These are phyloP conservation scores for Cinclus mexicanus DNA, from an alignment of 2,113 vertebrate species.

Conservation along the genomic window DNA sequence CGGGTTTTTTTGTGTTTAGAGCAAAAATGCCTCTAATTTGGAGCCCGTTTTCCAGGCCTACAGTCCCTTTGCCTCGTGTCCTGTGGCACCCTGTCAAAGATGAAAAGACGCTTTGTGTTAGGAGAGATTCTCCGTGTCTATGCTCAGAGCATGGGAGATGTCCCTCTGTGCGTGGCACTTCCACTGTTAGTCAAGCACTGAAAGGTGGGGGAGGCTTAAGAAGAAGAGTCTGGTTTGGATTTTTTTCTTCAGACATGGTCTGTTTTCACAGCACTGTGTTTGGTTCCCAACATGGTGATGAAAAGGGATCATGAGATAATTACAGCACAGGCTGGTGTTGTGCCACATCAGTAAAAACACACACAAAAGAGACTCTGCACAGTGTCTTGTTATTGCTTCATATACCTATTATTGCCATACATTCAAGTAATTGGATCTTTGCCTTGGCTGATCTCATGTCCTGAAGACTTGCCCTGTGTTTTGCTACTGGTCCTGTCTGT, in stretches of 20 bases:
- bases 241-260: not conserved
- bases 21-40: not conserved
- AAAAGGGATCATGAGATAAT: not conserved
- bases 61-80: not conserved
- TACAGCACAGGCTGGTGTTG: not conserved
- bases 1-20: not conserved
- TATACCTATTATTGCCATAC: not conserved
- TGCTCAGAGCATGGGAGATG: not conserved
- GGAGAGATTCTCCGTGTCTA: rapidly evolving
- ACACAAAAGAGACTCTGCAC: not conserved
- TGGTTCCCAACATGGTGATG: not conserved
- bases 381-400: not conserved
- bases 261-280: not conserved
- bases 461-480: not conserved
- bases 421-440: not conserved
- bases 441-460: not conserved
- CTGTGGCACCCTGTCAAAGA: not conserved
- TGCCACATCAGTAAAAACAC: not conserved
- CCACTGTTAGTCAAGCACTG: not conserved
- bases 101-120: rapidly evolving
- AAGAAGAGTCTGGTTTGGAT: not conserved
- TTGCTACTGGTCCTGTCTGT: not conserved
- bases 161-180: not conserved
- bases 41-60: not conserved
- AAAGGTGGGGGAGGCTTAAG: not conserved